A percentile compares a stretch with the other conserved stretches of the same genome.
Evolutionary conservation across 2,888 invertebrate species (phyloP).

Genomic region (Bursaphelenchus okinawaensis): DNA sequence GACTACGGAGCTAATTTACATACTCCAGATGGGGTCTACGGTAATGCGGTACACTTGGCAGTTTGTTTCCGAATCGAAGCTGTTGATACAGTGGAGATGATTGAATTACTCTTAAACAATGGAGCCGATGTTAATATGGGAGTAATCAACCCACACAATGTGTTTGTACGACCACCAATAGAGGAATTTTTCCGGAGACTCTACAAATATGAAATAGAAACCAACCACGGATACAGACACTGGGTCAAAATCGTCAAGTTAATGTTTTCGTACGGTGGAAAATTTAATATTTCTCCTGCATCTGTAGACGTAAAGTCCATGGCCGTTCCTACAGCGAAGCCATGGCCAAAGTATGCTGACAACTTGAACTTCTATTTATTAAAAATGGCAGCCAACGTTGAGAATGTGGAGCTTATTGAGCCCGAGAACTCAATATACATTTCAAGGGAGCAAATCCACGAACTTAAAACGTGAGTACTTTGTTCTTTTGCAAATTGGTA

Average conservation of each 20-base stretch:
- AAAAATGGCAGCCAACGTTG: not conserved
- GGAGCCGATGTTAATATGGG: conserved; percentile 50
- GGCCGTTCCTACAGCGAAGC: not conserved
- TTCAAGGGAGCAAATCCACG: conserved; percentile 9
- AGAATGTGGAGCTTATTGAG: not conserved
- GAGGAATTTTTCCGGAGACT: conserved; percentile 39
- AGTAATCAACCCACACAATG: conserved; percentile 39
- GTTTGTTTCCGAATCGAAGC: conserved; percentile 51
- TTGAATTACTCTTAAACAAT: conserved; percentile 27
- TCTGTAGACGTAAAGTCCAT: conserved; percentile 5
- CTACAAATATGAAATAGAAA: conserved; percentile 8
- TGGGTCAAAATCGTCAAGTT: conserved; percentile 12
- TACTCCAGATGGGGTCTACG: conserved; percentile 58
- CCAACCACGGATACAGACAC: not conserved
- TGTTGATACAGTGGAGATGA: conserved; percentile 40
- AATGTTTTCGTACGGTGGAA: conserved; percentile 10
- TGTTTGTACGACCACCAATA: conserved; percentile 46
- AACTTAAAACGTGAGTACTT: conserved; percentile 13
- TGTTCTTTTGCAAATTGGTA: not conserved
- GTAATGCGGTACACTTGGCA: conserved; percentile 60
- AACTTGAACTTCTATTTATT: not conserved
- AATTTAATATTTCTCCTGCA: conserved; percentile 15
- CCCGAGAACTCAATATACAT: conserved; percentile 7
- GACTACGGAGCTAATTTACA: conserved; percentile 61
- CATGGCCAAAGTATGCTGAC: conserved; percentile 4